Evolutionary conservation across 2,888 invertebrate genomes (phyloP), one percentile per base, ranked within the genome.

Genomic region (Sinhomidia bicolor): DNA sequence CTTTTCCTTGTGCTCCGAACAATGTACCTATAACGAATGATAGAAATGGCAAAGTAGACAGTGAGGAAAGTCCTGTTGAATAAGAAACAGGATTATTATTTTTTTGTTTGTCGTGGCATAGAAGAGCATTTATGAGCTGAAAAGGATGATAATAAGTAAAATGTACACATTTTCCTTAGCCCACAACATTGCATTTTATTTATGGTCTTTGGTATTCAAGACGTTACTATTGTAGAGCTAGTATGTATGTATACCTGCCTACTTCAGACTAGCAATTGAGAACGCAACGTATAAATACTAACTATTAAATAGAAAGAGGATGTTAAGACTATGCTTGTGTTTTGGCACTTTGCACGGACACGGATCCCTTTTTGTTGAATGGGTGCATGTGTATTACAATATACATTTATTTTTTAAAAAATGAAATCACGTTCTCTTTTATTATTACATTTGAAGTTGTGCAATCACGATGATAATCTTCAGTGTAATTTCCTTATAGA

Each of bases 401-500:
- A 10, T 41, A 10, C 41, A 41, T 41, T 20, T 76, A 14, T 87
- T 78, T 68, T n/a, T n/a, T n/a, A n/a, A 32, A 84, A 84, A 84
- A 88, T 88, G 79, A 88, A 78, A 83, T 88, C 88, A 79, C 83
- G 88, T 88, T 88, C 86, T 54, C 32, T 14, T 41, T n/a, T n/a
- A n/a, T 41, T 81, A 65, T 79, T 80, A 44, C 85, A 74, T 62
- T 79, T 80, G 29, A 57, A 44, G 76, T 51, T 41, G 76, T 41
- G 51, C 36, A 60, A 79, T 57, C 85, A 85, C 68, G 65, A 62
- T 62, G 60, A 84, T 84, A 60, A 84, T 83, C 83, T 74, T 41
- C 32, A 78, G 36, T 57, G 54, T 78, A 74, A 74, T 74, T 57
- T 78, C 32, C 57, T 78, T 32, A 74, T 41, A n/a, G n/a, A n/a